Base-by-base conservation (phyloP, 2,113 vertebrate species). In the Hippocampus barbouri region DNA sequence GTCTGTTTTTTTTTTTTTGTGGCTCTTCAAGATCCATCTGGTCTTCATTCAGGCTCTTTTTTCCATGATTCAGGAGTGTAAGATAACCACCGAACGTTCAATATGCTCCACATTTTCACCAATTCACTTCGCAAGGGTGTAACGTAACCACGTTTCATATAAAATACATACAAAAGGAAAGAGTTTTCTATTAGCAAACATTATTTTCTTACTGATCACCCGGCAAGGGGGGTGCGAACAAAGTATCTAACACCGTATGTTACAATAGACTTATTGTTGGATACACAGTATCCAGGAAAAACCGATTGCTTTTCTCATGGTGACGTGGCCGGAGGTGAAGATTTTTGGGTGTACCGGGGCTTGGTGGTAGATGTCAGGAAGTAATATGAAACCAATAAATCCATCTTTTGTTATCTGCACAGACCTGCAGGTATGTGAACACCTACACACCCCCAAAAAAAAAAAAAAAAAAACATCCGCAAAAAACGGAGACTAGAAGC, bases 101-200 rank as follows among this genome's bases (percentile, higher is more conserved):
- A 78, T 69, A 70, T 67, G 66, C 71, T 74, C 77, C 63, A 30
- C 2, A 53, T 74, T 57, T 78, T 66, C 71, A 80, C 77, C 67
- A 64, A 43, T 69, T 61, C 45, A 81, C 76, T 75, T 64, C 67
- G 10, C 79, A 56, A 60, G 57, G 72, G 77, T 72, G 73, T 51
- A 68, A 79, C 85, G 86, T 70, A 74, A 76, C 68, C 66, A 43
- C 74, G 70, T 75, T 94, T 92, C 93, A 78, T 97, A 97, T 89
- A 97, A 97, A 97, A 97, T 92, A 94, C 94, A 92, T 94, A 94
- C 88, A 93, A 94, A 96, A 96, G 94, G 91, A 95, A 96, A 94
- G 92, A 40, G 91, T 70, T 64, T 38, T 73, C 51, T 71, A 90
- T 94, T 95, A 96, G 95, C 94, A 95, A 96, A 96, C 90, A 91